Percentiles rank a stretch among this genome's conserved stretches.
phyloP scores from a whole-genome alignment of 2,888 invertebrate species.

The Trichacis sp. region DNA sequence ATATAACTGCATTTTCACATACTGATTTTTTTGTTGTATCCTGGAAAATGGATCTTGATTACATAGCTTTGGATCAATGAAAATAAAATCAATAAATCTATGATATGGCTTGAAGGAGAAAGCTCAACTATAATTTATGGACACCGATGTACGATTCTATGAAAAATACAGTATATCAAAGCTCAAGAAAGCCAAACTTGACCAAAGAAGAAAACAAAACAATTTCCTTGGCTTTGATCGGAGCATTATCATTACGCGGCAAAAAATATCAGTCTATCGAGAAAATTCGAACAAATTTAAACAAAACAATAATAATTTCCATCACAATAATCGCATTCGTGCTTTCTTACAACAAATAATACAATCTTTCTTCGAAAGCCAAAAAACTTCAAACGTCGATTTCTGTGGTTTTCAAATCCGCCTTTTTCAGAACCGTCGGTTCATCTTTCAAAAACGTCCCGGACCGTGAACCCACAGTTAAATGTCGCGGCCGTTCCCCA shows the following conservation, averaged over 20 bases:
- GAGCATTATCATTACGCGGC: neutral
- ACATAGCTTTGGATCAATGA: no score
- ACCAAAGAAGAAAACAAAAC: neutral
- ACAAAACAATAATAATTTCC: no score
- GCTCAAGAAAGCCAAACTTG: neutral
- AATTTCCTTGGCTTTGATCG: neutral
- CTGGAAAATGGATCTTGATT: no score
- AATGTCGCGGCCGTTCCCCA: conserved; percentile 59
- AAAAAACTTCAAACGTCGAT: conserved; percentile 62
- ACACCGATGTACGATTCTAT: conserved; percentile 5
- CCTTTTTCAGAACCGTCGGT: conserved; percentile 74
- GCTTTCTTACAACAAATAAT: neutral
- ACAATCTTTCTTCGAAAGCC: neutral
- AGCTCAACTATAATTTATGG: neutral
- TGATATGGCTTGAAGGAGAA: conserved; percentile 3
- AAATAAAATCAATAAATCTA: no score
- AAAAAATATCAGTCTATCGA: conserved; percentile 3
- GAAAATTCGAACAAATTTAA: no score
- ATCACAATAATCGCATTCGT: neutral
- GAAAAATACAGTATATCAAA: neutral
- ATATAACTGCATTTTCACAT: conserved; percentile 47
- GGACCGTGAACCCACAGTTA: conserved; percentile 73
- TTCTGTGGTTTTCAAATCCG: conserved; percentile 62
- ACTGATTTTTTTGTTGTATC: no score
- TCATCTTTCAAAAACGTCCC: conserved; percentile 83